A percentile compares a stretch with the other conserved stretches of the same genome.
These are phyloP conservation scores for Chelon labrosus DNA, from an alignment of 2,797 vertebrate genomes.

Conservation along the genomic window DNA sequence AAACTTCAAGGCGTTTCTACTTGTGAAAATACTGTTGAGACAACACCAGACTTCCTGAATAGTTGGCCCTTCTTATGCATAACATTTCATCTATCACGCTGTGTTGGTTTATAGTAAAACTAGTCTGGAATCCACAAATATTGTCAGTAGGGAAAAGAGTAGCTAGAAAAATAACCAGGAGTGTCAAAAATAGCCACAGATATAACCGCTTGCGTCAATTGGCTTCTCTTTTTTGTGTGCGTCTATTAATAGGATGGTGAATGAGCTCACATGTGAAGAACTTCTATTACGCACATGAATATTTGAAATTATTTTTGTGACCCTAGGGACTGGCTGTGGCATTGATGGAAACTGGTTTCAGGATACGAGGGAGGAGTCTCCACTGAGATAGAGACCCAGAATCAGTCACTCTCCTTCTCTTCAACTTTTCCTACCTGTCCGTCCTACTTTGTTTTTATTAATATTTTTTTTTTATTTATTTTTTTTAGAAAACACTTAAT, in stretches of 20 bases:
- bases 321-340: conserved; percentile 67
- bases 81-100: conserved; percentile 58
- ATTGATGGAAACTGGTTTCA: conserved; percentile 79
- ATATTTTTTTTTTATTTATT: background rate
- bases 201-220: conserved; percentile 79
- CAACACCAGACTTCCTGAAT: conserved; percentile 37
- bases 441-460: background rate
- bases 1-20: conserved; percentile 36
- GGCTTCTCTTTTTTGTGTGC: conserved; percentile 53
- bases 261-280: conserved; percentile 83
- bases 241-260: conserved; percentile 78
- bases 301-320: conserved; percentile 76
- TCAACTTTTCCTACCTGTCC: conserved; percentile 17
- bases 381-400: conserved; percentile 59
- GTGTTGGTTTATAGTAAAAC: conserved; percentile 70
- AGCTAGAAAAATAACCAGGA: conserved; percentile 76
- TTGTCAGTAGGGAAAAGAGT: conserved; percentile 64
- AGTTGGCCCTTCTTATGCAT: conserved; percentile 26
- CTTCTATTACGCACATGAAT: conserved; percentile 75
- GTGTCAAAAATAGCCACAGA: conserved; percentile 75
- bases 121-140: conserved; percentile 74
- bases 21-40: conserved; percentile 47
- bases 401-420: conserved; percentile 27
- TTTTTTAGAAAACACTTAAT: conserved; percentile 8
- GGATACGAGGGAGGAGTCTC: conserved; percentile 67